Evolutionary conservation across 1,140 invertebrate species (phyloP), one percentile per base, ranked within the genome.

Genomic region (Caenorhabditis briggsae): DNA sequence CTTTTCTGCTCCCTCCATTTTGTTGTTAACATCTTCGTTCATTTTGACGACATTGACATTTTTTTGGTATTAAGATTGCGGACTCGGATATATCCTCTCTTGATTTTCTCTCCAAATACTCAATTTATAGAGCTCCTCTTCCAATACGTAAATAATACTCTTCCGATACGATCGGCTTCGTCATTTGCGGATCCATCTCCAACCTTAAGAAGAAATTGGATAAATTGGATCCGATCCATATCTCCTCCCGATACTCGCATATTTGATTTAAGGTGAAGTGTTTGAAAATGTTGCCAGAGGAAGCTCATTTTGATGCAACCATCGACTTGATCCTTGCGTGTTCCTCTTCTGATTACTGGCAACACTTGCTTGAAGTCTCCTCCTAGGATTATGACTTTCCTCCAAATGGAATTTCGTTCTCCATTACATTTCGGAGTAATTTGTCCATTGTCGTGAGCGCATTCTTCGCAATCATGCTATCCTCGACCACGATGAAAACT

Each of bases 321-420:
- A 33, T 86, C 65, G 7, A 87, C n/a, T 48, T 46, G 43, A 43
- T 64, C 53, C 2, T 43, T 11, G 7, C 70, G 65, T 9, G 43
- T 56, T 2, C 56, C 55, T 33, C 56, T 33, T 20, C 43, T 23
- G 46, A 82, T 55, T 11, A 84, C 74, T 3, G 85, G 87, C 3
- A 88, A 64, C 5, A 82, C 46, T 64, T 88, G 87, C 18, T 41
- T n/a, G n/a, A 74, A 87, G 25, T 87, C 85, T 50, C 82, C 65
- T 14, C 78, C 74, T 6, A 83, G 25, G n/a, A 87, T 56, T 0
- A 87, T 53, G n/a, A 83, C 41, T 25, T 86, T 61, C 87, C 74
- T 88, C 78, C 87, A 46, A 87, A 84, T 61, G 58, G 87, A 25
- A 53, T 2, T 33, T 88, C 23, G 53, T 18, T 20, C 33, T 64